Conservation (phyloP, 2,113 vertebrate species). For the Salvelinus namaycush region DNA sequence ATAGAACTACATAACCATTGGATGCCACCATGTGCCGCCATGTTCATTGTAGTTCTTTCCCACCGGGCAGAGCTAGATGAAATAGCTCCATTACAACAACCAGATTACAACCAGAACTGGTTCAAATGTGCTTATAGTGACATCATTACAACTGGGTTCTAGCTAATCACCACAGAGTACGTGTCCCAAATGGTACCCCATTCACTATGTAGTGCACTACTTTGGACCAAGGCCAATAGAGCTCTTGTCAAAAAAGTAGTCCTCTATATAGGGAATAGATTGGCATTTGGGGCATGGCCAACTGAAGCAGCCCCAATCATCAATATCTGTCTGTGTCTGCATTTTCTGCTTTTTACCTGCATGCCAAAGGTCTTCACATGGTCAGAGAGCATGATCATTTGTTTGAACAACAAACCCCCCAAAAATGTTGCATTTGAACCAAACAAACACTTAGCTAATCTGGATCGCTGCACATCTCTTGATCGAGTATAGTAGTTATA, state of each 20-base stretch:
- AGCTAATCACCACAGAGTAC: slow-evolving; percentile 13
- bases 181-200: no score
- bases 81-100: no score
- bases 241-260: no score
- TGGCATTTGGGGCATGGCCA: no score
- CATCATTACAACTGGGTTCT: neutral
- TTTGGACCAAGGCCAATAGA: no score
- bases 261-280: no score
- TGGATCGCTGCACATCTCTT: slow-evolving; percentile 79
- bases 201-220: no score
- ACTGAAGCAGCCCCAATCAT: slow-evolving; percentile 19
- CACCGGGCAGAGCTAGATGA: no score
- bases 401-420: slow-evolving; percentile 15
- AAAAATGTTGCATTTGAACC: slow-evolving; percentile 52
- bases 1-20: neutral
- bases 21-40: neutral
- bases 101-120: no score
- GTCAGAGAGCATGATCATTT: slow-evolving; percentile 64
- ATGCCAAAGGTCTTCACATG: slow-evolving; percentile 74
- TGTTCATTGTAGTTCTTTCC: slow-evolving; percentile 18
- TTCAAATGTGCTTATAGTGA: no score
- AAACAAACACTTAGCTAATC: slow-evolving; percentile 52
- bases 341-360: slow-evolving; percentile 77
- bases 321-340: slow-evolving; percentile 55
- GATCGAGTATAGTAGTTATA: slow-evolving; percentile 68